Conservation (phyloP, 2,888 invertebrate genomes). For the Ariolimax columbianus region DNA sequence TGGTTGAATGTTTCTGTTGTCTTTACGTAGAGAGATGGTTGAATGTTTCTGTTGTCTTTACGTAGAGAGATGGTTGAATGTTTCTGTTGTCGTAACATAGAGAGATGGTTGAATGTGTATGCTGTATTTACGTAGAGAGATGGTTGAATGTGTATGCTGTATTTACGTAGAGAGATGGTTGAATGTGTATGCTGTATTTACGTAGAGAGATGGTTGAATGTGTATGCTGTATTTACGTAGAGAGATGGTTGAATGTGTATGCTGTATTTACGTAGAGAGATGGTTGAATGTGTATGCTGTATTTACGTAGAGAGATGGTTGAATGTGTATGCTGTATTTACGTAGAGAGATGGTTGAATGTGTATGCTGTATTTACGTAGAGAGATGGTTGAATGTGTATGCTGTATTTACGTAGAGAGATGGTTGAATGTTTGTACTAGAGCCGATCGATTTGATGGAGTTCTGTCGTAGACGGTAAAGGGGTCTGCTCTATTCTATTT, state of each 20-base stretch:
- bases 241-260: conserved; percentile 89
- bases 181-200: conserved; percentile 84
- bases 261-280: conserved; percentile 83
- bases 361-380: conserved; percentile 75
- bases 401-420: conserved; percentile 83
- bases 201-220: conserved; percentile 87
- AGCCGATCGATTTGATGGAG: too few relatives aligned
- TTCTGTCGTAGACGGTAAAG: too few relatives aligned
- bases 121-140: conserved; percentile 83
- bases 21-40: conserved; percentile 84
- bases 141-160: conserved; percentile 87
- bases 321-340: conserved; percentile 84
- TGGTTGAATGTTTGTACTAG: conserved; percentile 92
- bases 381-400: conserved; percentile 89
- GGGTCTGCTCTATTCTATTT: too few relatives aligned
- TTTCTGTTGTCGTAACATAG: conserved; percentile 83
- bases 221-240: conserved; percentile 75
- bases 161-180: conserved; percentile 84
- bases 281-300: conserved; percentile 87
- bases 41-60: conserved; percentile 87
- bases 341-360: conserved; percentile 87
- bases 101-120: conserved; percentile 89
- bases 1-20: conserved; percentile 89
- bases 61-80: conserved; percentile 87
- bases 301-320: conserved; percentile 84